phyloP scores from a whole-genome alignment of 2,888 invertebrate genomes.

The Orchestes rusci region DNA sequence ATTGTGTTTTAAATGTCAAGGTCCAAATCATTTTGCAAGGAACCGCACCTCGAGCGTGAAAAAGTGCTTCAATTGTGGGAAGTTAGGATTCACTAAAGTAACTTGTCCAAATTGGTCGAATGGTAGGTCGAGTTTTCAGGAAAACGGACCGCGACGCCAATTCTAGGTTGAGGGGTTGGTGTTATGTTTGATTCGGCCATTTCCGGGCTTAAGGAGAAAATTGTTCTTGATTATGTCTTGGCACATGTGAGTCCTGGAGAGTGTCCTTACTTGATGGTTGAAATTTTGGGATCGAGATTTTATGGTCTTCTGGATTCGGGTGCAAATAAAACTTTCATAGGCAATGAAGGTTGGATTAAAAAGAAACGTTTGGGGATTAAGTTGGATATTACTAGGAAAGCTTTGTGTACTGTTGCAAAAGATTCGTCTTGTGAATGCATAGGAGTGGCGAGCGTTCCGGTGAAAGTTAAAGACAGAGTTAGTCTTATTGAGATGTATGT shows the following conservation, averaged over 20 bases:
- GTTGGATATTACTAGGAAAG: not conserved
- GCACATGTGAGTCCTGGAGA: conserved; percentile 5
- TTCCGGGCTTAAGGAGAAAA: not conserved
- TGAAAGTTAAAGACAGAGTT: not conserved
- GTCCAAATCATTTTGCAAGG: conserved; percentile 5
- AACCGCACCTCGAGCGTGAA: too few relatives aligned
- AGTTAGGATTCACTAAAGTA: too few relatives aligned
- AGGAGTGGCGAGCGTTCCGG: conserved; percentile 1
- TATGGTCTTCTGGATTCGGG: conserved; percentile 5
- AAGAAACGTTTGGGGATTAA: too few relatives aligned
- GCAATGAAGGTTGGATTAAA: too few relatives aligned
- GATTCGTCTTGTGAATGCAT: not conserved
- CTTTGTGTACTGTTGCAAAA: conserved; percentile 2
- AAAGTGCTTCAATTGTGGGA: too few relatives aligned
- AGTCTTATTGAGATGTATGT: too few relatives aligned
- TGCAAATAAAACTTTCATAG: not conserved
- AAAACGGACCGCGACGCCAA: conserved; percentile 1
- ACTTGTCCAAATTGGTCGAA: too few relatives aligned
- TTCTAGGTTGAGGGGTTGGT: conserved; percentile 2
- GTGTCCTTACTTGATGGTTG: conserved; percentile 6
- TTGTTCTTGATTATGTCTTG: conserved; percentile 4
- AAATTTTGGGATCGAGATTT: conserved; percentile 8
- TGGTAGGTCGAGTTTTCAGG: too few relatives aligned
- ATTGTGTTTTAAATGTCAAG: too few relatives aligned
- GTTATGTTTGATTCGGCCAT: not conserved